These are phyloP conservation scores for Zaprionus gabonicus DNA, from an alignment of 1,140 invertebrate genomes.

Conservation along the genomic window DNA sequence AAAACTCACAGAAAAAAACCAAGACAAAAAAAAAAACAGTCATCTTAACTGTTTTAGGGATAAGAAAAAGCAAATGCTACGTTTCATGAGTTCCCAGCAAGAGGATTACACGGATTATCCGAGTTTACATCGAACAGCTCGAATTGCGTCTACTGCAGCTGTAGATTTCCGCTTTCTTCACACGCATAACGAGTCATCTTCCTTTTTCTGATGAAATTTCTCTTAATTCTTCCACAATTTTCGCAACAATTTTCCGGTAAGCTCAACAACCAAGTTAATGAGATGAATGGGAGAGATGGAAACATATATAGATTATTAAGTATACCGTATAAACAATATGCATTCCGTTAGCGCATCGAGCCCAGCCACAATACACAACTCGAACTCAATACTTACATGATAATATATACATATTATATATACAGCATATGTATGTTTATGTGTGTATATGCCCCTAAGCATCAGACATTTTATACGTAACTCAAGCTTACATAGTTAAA, in stretches of 20 bases:
- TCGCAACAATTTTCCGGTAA: conserved; percentile 16
- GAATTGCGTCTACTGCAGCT: conserved; percentile 10
- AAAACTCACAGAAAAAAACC: conserved; percentile 8
- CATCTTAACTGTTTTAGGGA: conserved; percentile 32
- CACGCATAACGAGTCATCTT: not conserved
- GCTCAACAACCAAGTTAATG: conserved; percentile 31
- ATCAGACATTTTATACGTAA: conserved; percentile 76
- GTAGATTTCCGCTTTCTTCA: conserved; percentile 28
- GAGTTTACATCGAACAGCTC: not conserved
- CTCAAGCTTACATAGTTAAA: conserved; percentile 71
- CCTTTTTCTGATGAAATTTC: not conserved
- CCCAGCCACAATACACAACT: conserved; percentile 21
- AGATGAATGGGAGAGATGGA: not conserved
- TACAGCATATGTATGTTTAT: conserved; percentile 19
- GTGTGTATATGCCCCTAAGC: conserved; percentile 23
- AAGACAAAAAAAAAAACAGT: conserved; percentile 1
- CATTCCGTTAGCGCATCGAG: conserved; percentile 32
- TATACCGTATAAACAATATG: conserved; percentile 29
- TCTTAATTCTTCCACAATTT: conserved; percentile 5
- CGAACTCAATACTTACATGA: conserved; percentile 24
- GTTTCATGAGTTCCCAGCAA: conserved; percentile 20
- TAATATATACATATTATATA: conserved; percentile 22
- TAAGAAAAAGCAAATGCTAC: conserved; percentile 30
- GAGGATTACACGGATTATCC: not conserved
- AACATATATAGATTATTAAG: conserved; percentile 5